phyloP scores from a whole-genome alignment of 2,113 vertebrate species.

The cat (Felis catus) region F.catus_Fca126_mat1.0 CM031418.1:129918501-129919000 shows the following conservation, averaged over 20 bases:
- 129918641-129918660: no score
- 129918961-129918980: background rate
- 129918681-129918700: no score
- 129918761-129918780: background rate
- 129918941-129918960: background rate
- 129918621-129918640: no score
- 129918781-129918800: background rate
- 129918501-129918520: background rate
- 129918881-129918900: background rate
- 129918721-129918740: no score
- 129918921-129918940: background rate
- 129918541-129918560: no score
- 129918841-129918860: background rate
- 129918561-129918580: no score
- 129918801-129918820: background rate
- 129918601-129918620: no score
- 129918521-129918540: background rate
- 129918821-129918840: background rate
- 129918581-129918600: no score
- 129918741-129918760: no score
- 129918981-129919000: background rate
- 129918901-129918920: background rate
- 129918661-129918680: no score
- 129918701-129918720: no score
- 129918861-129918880: conserved; percentile 34